Evolutionary conservation across 2,888 invertebrate species (phyloP).

Genomic region (Brachyopa scutellaris): DNA sequence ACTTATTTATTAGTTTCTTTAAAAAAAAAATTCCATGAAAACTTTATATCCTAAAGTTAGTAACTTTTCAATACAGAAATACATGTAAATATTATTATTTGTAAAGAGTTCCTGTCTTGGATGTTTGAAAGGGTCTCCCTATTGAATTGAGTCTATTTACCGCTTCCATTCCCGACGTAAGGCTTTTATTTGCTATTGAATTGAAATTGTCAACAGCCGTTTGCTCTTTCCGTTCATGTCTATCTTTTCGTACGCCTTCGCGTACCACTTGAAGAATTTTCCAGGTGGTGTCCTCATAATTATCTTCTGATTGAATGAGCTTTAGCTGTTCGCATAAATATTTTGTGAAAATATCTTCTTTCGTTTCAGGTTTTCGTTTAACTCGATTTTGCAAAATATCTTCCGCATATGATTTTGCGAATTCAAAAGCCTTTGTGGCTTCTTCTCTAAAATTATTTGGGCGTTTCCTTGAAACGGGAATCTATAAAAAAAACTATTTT

Average conservation of each 20-base stretch:
- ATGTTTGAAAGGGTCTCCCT: too few species aligned
- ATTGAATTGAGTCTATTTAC: too few species aligned
- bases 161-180: too few species aligned
- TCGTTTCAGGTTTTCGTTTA: not conserved
- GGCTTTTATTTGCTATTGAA: not conserved
- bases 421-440: not conserved
- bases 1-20: too few species aligned
- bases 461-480: not conserved
- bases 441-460: not conserved
- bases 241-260: not conserved
- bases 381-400: not conserved
- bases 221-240: not conserved
- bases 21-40: too few species aligned
- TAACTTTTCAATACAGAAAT: too few species aligned
- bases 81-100: too few species aligned
- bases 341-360: not conserved
- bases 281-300: slow-evolving; percentile 1
- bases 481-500: not conserved
- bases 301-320: not conserved
- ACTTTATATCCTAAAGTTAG: too few species aligned
- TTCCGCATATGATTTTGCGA: not conserved
- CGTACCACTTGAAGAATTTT: slow-evolving; percentile 8
- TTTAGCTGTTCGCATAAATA: not conserved
- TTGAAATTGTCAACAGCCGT: not conserved
- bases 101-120: too few species aligned